Evolutionary conservation across 2,797 vertebrate species (phyloP).

Genomic region (Melanotaenia parkinsoni): DNA sequence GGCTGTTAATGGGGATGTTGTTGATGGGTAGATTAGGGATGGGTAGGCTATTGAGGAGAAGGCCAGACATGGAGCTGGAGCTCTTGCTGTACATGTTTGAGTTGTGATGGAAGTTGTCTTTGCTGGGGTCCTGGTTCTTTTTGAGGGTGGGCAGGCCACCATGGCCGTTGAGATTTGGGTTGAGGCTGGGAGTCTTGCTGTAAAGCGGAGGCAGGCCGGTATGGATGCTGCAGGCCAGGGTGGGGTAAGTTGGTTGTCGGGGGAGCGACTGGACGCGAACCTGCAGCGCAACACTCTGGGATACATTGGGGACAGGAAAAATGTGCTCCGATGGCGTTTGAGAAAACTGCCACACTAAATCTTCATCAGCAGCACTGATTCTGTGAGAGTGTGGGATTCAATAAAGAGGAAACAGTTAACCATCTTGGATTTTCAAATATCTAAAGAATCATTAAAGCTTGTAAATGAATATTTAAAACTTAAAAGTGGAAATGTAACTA

Average conservation of each 20-base stretch:
- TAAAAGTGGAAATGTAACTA: neutral
- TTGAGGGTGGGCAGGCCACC: constrained; percentile 84
- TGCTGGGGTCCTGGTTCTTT: constrained; percentile 82
- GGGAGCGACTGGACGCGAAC: constrained; percentile 97
- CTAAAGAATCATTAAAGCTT: neutral
- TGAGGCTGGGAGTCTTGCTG: constrained; percentile 76
- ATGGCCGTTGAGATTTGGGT: constrained; percentile 71
- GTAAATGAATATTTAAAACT: constrained; percentile 15
- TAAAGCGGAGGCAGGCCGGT: constrained; percentile 81
- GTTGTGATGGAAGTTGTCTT: constrained; percentile 71
- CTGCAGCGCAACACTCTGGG: constrained; percentile 96
- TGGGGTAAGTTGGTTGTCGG: constrained; percentile 94
- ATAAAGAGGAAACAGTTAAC: constrained; percentile 8
- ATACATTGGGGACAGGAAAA: constrained; percentile 96
- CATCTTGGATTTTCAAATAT: neutral
- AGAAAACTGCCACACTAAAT: constrained; percentile 94
- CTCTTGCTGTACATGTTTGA: constrained; percentile 72
- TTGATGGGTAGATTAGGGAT: constrained; percentile 76
- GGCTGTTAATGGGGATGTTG: constrained; percentile 76
- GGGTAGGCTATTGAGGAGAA: constrained; percentile 71
- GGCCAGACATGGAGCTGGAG: constrained; percentile 67
- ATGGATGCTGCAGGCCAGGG: constrained; percentile 96
- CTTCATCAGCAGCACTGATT: constrained; percentile 95
- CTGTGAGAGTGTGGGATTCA: constrained; percentile 75
- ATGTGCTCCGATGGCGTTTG: constrained; percentile 95